Evolutionary conservation across 1,140 invertebrate genomes (phyloP).

Genomic region (Drosophila yakuba): DNA sequence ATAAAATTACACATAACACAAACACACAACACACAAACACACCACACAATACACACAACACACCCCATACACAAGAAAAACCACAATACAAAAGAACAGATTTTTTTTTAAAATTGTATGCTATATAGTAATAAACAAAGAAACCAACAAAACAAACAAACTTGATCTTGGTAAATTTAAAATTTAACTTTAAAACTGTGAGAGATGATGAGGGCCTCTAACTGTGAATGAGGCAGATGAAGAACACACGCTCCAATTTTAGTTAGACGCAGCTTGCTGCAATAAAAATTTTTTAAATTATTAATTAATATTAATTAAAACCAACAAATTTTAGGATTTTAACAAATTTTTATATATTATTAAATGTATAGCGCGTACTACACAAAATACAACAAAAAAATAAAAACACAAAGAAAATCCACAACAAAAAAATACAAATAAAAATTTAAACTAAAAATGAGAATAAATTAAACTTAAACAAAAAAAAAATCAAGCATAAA

Average conservation of each 20-base stretch:
- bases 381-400: conserved; percentile 36
- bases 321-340: conserved; percentile 84
- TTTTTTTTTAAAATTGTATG: conserved; percentile 72
- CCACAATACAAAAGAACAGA: conserved; percentile 53
- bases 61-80: neutral
- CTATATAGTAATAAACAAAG: conserved; percentile 64
- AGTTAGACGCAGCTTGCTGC: conserved; percentile 82
- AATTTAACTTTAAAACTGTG: conserved; percentile 68
- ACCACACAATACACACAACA: conserved; percentile 6
- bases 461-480: conserved; percentile 24
- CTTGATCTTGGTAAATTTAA: conserved; percentile 80
- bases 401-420: conserved; percentile 41
- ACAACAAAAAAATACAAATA: conserved; percentile 31
- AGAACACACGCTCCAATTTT: conserved; percentile 73
- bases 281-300: conserved; percentile 78
- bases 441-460: conserved; percentile 7
- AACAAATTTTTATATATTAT: conserved; percentile 83
- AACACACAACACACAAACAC: conserved; percentile 14
- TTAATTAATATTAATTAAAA: conserved; percentile 84
- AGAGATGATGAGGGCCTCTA: conserved; percentile 23
- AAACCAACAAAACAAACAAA: conserved; percentile 68
- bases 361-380: conserved; percentile 80
- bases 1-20: conserved; percentile 56
- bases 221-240: conserved; percentile 28
- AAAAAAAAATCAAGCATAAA: conserved; percentile 57